Evolutionary conservation across 2,888 invertebrate species (phyloP).

Genomic region (Drosophila mimica): DNA sequence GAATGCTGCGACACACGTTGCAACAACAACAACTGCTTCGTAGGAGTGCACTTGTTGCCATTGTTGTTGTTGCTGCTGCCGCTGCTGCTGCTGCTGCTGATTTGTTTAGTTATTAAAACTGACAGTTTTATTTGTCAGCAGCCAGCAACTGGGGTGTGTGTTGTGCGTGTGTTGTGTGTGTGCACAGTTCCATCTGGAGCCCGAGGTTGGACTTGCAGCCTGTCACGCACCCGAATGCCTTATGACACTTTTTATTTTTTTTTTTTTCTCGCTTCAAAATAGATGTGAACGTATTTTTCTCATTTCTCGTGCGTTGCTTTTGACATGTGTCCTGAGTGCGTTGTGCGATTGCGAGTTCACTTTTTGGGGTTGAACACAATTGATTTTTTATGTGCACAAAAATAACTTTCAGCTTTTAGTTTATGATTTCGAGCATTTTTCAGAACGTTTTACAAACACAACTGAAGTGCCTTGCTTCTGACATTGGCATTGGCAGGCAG

Average conservation of each 20-base stretch:
- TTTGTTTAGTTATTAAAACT: constrained; percentile 79
- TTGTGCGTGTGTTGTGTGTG: constrained; percentile 20
- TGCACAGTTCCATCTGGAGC: constrained; percentile 39
- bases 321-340: constrained; percentile 72
- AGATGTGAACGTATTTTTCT: constrained; percentile 32
- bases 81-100: constrained; percentile 34
- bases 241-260: constrained; percentile 76
- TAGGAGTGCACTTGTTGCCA: constrained; percentile 62
- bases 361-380: constrained; percentile 66
- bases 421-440: constrained; percentile 24
- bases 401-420: constrained; percentile 55
- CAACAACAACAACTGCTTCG: constrained; percentile 26
- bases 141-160: constrained; percentile 22
- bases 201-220: constrained; percentile 25
- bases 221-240: constrained; percentile 55
- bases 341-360: constrained; percentile 28
- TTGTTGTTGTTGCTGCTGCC: constrained; percentile 23
- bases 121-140: constrained; percentile 82
- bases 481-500: constrained; percentile 64
- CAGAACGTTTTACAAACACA: constrained; percentile 26
- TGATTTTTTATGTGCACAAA: constrained; percentile 64
- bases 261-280: constrained; percentile 40
- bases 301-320: constrained; percentile 35
- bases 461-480: constrained; percentile 42
- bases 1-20: constrained; percentile 48